Base-by-base conservation (phyloP, 2,888 invertebrate species). In the Lysandra coridon region DNA sequence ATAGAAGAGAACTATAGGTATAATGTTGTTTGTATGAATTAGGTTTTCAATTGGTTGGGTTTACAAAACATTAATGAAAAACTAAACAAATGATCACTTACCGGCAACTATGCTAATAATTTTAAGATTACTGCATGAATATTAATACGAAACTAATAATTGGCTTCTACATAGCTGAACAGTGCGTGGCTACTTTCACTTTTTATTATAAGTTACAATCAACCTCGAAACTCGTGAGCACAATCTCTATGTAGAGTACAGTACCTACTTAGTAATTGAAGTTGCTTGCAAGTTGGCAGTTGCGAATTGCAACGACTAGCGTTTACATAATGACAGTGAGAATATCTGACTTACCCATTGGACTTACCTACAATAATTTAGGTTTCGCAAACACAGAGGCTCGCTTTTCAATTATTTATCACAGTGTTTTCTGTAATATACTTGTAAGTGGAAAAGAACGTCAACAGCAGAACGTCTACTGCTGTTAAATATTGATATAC, bases 161-260 rank as follows among this genome's bases (percentile, higher is more conserved):
- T 14, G 69, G 33, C 33, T 69, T 69, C 69, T 69, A 33, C 33
- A 69, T 78, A 37, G 62, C 40, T 62, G 37, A 79, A 79, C 80
- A 79, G 81, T 81, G 81, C 84, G 83, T 83, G 81, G 81, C 78
- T 82, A 85, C 85, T 85, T 85, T 85, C 85, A 85, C 85, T 85
- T 85, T 83, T 80, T 76, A 49, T 12, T 44, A 57, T 33, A 76
- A 76, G 3, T 76, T 23, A 75, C 75, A 75, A 30, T 76, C 33
- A 23, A 23, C 75, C 53, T 57, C 76, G 17, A 74, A 44, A 17
- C 49, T 74, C 74, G 7, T 44, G 49, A 12, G 44, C 44, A 75
- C 44, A 14, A 75, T 75, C 44, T 75, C n/a, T 23, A 49, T 30
- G 74, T 78, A 78, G 62, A n/a, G 78, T 49, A 80, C 57, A 17